These are phyloP conservation scores for Adelges cooleyi DNA, from an alignment of 1,140 invertebrate species.

Conservation along the genomic window DNA sequence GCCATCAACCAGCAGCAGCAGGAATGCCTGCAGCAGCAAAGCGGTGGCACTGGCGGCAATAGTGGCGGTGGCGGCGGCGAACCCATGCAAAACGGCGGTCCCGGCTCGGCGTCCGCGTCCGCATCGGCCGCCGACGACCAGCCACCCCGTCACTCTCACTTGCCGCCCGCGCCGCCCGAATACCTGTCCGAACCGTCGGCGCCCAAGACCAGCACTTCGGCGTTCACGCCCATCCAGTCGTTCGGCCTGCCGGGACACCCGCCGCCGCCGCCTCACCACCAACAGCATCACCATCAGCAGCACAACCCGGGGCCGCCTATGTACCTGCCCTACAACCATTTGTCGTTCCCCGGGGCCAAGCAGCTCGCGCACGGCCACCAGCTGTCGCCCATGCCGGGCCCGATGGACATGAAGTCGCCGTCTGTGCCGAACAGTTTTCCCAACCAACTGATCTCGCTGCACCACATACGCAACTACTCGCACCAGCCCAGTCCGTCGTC, in stretches of 20 bases:
- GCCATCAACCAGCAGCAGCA: constrained; percentile 46
- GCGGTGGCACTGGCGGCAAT: constrained; percentile 28
- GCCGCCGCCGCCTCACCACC: constrained; percentile 41
- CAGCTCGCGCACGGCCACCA: constrained; percentile 34
- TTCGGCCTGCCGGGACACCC: constrained; percentile 53
- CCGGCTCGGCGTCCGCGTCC: constrained; percentile 20
- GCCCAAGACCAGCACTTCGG: constrained; percentile 57
- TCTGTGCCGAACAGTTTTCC: constrained; percentile 65
- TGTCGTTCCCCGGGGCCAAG: constrained; percentile 40
- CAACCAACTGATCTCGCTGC: constrained; percentile 87
- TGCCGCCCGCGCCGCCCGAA: constrained; percentile 40
- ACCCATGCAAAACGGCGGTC: constrained; percentile 16
- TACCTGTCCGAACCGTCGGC: constrained; percentile 37
- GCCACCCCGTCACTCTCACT: constrained; percentile 41
- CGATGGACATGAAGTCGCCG: constrained; percentile 39
- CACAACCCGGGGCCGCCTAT: constrained; percentile 53
- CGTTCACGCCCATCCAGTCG: constrained; percentile 79
- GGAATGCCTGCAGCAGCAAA: constrained; percentile 37
- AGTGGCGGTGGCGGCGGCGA: constrained; percentile 30
- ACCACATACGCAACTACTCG: constrained; percentile 93
- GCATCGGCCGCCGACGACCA: constrained; percentile 10
- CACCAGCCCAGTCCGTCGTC: constrained; percentile 56
- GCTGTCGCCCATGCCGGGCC: constrained; percentile 38
- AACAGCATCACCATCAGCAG: constrained; percentile 45
- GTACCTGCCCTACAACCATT: constrained; percentile 83